phyloP scores from a whole-genome alignment of 2,113 vertebrate species.

The Scomber japonicus region DNA sequence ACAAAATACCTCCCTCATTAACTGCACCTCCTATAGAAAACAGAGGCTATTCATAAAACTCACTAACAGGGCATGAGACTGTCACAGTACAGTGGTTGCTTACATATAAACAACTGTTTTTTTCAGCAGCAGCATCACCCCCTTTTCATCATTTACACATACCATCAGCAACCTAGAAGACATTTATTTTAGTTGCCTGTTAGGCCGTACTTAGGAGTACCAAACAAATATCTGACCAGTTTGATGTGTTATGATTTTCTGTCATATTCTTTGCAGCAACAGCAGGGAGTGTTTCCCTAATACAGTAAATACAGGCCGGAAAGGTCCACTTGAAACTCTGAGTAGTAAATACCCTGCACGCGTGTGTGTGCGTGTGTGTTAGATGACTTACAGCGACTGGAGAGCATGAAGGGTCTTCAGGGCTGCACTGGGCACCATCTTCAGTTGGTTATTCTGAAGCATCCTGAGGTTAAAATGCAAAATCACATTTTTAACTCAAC shows the following conservation, averaged over 20 bases:
- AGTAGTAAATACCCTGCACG: neutral
- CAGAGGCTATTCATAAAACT: neutral
- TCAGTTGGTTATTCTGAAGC: slow-evolving; percentile 97
- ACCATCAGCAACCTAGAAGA: neutral
- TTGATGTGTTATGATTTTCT: neutral
- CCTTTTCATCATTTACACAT: neutral
- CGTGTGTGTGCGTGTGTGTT: slow-evolving; percentile 15
- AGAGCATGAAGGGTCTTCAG: slow-evolving; percentile 91
- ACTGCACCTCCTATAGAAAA: neutral
- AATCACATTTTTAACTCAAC: slow-evolving; percentile 7
- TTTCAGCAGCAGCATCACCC: neutral
- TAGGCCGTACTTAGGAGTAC: neutral
- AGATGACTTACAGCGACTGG: slow-evolving; percentile 94
- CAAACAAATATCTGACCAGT: neutral
- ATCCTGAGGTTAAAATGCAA: slow-evolving; percentile 85
- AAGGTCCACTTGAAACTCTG: slow-evolving; percentile 22
- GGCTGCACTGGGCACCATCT: slow-evolving; percentile 93
- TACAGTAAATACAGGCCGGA: neutral
- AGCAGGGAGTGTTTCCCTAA: neutral
- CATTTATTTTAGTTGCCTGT: neutral
- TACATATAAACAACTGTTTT: neutral
- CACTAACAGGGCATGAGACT: neutral
- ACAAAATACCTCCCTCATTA: neutral
- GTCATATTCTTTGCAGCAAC: neutral
- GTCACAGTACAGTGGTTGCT: neutral